phyloP scores from a whole-genome alignment of 2,888 invertebrate species.

The Sphaerophoria rueppellii region DNA sequence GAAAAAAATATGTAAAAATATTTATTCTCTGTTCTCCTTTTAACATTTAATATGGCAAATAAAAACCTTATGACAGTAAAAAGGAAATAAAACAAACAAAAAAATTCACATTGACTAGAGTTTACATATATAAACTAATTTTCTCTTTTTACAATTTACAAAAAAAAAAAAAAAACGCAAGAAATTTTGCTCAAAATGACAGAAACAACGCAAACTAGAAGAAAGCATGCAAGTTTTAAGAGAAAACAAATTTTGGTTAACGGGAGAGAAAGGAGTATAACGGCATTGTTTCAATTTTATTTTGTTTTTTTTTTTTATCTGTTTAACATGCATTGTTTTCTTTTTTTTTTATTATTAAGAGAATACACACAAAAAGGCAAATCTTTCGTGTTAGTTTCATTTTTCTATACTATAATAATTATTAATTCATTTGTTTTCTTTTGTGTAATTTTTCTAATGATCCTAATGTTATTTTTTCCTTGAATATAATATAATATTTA shows the following conservation, averaged over 20 bases:
- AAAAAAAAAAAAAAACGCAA: constrained; percentile 68
- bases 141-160: constrained; percentile 52
- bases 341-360: constrained; percentile 23
- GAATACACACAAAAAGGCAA: constrained; percentile 63
- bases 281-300: constrained; percentile 40
- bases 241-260: constrained; percentile 16
- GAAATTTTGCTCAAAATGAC: constrained; percentile 56
- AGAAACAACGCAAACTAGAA: constrained; percentile 4
- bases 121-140: constrained; percentile 67
- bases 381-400: constrained; percentile 62
- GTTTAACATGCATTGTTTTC: constrained; percentile 37
- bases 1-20: constrained; percentile 60
- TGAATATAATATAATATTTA: constrained; percentile 30
- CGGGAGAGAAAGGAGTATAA: constrained; percentile 10
- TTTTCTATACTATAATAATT: constrained; percentile 64
- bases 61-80: constrained; percentile 70
- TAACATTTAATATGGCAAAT: constrained; percentile 71
- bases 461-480: constrained; percentile 64
- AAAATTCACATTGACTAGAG: constrained; percentile 72
- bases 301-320: constrained; percentile 13
- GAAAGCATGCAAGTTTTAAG: constrained; percentile 32
- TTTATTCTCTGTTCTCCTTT: constrained; percentile 62
- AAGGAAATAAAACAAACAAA: constrained; percentile 49
- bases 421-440: constrained; percentile 67
- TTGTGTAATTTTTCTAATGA: constrained; percentile 64